phyloP scores from a whole-genome alignment of 2,113 vertebrate genomes.

The Acinonyx jubatus region DNA sequence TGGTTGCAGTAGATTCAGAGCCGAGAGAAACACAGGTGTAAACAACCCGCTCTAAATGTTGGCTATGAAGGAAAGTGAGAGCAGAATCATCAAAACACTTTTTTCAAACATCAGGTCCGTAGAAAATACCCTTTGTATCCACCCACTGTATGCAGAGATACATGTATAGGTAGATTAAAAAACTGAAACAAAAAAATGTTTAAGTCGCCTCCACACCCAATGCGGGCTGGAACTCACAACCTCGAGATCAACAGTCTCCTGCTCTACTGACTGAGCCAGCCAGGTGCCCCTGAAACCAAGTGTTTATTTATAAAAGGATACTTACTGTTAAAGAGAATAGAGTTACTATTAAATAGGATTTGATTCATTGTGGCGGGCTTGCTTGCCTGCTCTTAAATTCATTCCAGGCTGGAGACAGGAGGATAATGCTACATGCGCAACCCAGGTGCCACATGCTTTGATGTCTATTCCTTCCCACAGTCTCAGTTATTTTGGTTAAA shows the following conservation, averaged over 20 bases:
- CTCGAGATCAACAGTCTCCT: not conserved
- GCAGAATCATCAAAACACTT: not conserved
- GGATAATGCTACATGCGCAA: not conserved
- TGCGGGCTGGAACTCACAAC: not conserved
- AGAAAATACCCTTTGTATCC: not conserved
- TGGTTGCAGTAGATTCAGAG: not conserved
- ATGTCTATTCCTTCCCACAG: not conserved
- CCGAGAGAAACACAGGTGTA: not conserved
- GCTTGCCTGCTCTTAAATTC: not conserved
- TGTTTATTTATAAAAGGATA: slow-evolving; percentile 12
- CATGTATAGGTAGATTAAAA: not conserved
- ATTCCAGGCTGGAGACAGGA: not conserved
- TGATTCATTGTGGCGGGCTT: not conserved
- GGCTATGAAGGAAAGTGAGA: not conserved
- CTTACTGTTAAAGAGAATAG: not conserved
- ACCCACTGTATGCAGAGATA: not conserved
- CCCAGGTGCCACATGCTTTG: not conserved
- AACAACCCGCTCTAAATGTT: not conserved
- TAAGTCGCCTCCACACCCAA: not conserved
- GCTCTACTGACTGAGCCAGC: not conserved
- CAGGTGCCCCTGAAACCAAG: not conserved
- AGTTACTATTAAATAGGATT: not conserved
- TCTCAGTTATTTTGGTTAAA: not conserved
- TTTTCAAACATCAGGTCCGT: not conserved
- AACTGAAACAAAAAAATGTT: not conserved